Evolutionary conservation across 2,113 vertebrate genomes (phyloP).

Genomic region (Mesembrinibis cayennensis): DNA sequence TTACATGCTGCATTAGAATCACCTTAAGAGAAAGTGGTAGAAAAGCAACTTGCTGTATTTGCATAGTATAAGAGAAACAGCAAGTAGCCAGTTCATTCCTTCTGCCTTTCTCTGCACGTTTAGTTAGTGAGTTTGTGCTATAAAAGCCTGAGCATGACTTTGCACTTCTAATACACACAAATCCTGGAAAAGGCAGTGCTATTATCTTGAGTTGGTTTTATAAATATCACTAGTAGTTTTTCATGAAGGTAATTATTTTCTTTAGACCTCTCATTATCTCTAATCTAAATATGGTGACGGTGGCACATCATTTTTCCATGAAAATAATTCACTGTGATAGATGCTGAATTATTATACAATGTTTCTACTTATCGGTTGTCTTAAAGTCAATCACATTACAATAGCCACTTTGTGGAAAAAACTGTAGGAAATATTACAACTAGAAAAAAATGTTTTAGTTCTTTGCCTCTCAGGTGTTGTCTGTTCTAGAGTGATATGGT

Average conservation of each 20-base stretch:
- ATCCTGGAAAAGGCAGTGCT: not conserved
- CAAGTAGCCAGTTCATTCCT: fast-evolving
- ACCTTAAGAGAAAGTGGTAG: not conserved
- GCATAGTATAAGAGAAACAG: not conserved
- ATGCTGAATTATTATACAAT: not conserved
- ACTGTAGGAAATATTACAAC: not conserved
- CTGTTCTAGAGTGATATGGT: not conserved
- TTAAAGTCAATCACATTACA: not conserved
- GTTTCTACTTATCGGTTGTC: not conserved
- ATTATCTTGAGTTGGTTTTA: not conserved
- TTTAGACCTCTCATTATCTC: not conserved
- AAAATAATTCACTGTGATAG: not conserved
- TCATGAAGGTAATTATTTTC: not conserved
- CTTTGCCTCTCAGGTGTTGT: not conserved
- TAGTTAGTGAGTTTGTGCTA: not conserved
- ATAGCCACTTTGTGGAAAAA: not conserved
- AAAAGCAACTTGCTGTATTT: not conserved
- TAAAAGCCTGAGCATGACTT: not conserved
- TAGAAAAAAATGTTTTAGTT: not conserved
- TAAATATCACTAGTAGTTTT: not conserved
- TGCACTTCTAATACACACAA: not conserved
- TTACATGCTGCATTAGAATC: not conserved
- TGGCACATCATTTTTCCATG: not conserved
- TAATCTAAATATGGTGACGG: not conserved
- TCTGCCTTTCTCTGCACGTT: fast-evolving